Evolutionary conservation across 2,797 vertebrate species (phyloP), one percentile per base, ranked within the genome.

Genomic region (Danionella dracula): DNA sequence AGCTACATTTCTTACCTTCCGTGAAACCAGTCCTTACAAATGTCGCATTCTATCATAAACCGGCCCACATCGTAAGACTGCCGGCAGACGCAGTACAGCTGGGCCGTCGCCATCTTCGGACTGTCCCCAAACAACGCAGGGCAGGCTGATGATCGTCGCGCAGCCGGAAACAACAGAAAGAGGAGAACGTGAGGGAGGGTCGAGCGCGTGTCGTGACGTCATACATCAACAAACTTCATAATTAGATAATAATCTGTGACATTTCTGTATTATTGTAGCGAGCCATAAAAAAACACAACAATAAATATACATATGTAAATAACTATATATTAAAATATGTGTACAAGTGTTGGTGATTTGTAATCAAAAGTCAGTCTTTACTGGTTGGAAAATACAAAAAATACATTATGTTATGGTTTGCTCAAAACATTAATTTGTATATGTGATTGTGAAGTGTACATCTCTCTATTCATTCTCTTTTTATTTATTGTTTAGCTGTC

Each of bases 21-120:
- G 77, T 96, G 95, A 84, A 98, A 98, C 95, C 95, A 98, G 89
- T 98, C 95, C 84, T 98, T 96, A 90, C 95, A 98, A 78, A 92
- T 90, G 85, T 98, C 94, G 82, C 95, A 98, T 82, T 97, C 94
- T 85, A 98, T 98, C 95, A 98, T 96, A 85, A 98, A 98, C 90
- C 94, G 94, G 90, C 83, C 95, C 84, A 96, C 94, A 76, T 97
- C 94, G 87, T 97, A 97, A 55, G 94, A 93, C 88, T 96, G 94
- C 90, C 94, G 93, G 92, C 95, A 97, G 85, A 97, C 92, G 86
- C 95, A 96, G 88, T 97, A 98, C 82, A 98, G 93, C 70, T 94
- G 94, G 86, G 89, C 92, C 83, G 91, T 90, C 89, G 93, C 92
- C 90, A 91, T 91, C 88, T 91, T 91, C 86, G 87, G 88, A 77